Evolutionary conservation across 1,140 invertebrate genomes (phyloP), one percentile per base, ranked within the genome.

Genomic region (Drosophila oshimai): DNA sequence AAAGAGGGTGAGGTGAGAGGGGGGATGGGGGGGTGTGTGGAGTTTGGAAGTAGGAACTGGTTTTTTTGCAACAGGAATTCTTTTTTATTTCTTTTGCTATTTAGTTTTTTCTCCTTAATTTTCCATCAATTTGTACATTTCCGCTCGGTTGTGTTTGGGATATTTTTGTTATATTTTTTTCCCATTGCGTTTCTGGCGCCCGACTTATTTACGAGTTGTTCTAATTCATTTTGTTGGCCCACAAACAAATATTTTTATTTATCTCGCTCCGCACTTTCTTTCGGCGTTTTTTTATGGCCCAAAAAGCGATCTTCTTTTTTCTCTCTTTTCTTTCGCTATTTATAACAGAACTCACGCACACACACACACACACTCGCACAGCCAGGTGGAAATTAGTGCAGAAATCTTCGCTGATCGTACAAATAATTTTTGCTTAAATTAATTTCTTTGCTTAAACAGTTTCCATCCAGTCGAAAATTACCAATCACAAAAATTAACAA

Each of bases 381-480:
- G 51, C 46, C 80, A 86, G 80, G 80, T 86, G 76, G 69, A 86
- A 87, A 86, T 75, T 73, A 61, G 72, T 76, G 81, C 81, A 80
- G 72, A 79, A 75, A 62, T 73, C 65, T 67, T 41, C 12, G 64
- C 41, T 10, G 44, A 65, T 65, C 42, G 33, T 12, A 31, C 42
- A 12, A 49, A 49, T 31, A 13, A 41, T 20, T 33, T 33, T 31
- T 20, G 28, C 7, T 18, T 64, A 18, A 64, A 37, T 36, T 4
- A 4, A 29, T 4, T 13, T 2, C 7, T 49, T 31, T 13, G n/a
- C 31, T 46, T 28, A 39, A 62, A 41, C 13, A 24, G 37, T 36
- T 20, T 13, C 24, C 9, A 10, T 17, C 22, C 1, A 6, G 13
- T 12, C 6, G 15, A 1, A 15, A 36, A 24, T n/a, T n/a, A n/a